Base-by-base conservation (phyloP, 2,888 invertebrate species). In the Alcis repandata region DNA sequence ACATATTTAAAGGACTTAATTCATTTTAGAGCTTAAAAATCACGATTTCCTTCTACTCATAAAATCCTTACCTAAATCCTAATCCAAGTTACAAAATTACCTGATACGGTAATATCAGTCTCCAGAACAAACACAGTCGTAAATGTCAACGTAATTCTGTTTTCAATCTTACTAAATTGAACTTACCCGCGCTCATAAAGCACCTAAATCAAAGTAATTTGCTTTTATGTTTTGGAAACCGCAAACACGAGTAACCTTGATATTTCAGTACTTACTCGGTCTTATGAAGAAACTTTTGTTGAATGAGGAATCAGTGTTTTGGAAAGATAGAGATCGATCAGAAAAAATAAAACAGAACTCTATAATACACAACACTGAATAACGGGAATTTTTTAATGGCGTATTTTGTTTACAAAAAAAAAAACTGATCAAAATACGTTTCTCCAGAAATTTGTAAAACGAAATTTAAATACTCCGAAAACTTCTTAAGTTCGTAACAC, bases 61-160 rank as follows among this genome's bases (percentile, higher is more conserved):
- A 3, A 7, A 13, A n/a, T 9, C 6, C 11, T 1, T 45, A 20
- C n/a, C 22, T 0, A 13, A 20, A 45, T 15, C 27, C 15, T 48
- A 1, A 3, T 9, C 3, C 0, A 27, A 27, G 8, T 2, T 33
- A 32, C 10, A 49, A 32, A 49, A 33, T 17, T 9, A 49, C 1
- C 48, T 17, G 27, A 32, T 10, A 52, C 22, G 22, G 33, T 45
- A 59, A 59, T 33, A 59, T 59, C 36, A 13, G 45, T 56, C 41
- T 40, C 38, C 45, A 38, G 57, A 52, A 52, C 63, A 63, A 63
- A 63, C 58, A 63, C 13, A 40, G 58, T 58, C 57, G 63, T 63
- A 63, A 58, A 63, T 45, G 45, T 58, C 38, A 15, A 63, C 41
- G 22, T 57, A 36, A 57, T 32, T 20, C 36, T 58, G 57, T 52